A percentile compares a stretch with the other conserved stretches of the same genome.
These are phyloP conservation scores for Labeo calbasu DNA, from an alignment of 2,797 vertebrate genomes.

Conservation along the genomic window DNA sequence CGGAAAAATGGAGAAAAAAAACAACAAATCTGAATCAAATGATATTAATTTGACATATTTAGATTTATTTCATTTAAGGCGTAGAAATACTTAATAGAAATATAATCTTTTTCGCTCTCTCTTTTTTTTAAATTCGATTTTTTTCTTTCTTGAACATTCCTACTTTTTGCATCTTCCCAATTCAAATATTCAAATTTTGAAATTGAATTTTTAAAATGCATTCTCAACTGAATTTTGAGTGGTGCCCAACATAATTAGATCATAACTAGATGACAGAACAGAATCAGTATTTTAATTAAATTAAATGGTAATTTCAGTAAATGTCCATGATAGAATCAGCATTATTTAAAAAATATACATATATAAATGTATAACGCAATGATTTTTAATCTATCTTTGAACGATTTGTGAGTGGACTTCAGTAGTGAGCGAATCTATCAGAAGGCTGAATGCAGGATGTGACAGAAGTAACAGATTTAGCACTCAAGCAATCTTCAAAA, in stretches of 20 bases:
- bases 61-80: neutral
- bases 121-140: no score
- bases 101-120: no score
- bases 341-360: constrained; percentile 23
- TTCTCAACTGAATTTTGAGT: neutral
- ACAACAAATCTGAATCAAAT: no score
- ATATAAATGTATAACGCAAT: constrained; percentile 12
- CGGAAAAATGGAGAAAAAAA: no score
- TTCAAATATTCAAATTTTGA: neutral
- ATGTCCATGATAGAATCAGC: constrained; percentile 13
- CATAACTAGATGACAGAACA: neutral
- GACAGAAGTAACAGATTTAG: constrained; percentile 75
- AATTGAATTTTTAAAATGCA: neutral
- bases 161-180: neutral
- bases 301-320: neutral
- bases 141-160: neutral
- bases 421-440: constrained; percentile 69
- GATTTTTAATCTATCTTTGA: constrained; percentile 22
- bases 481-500: constrained; percentile 70
- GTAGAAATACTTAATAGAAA: neutral
- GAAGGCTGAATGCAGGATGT: constrained; percentile 80
- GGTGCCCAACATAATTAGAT: neutral
- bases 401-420: constrained; percentile 46
- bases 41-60: neutral
- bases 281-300: constrained; percentile 1